These are phyloP conservation scores for Nothocercus julius DNA, from an alignment of 2,113 vertebrate species.

Conservation along the genomic window DNA sequence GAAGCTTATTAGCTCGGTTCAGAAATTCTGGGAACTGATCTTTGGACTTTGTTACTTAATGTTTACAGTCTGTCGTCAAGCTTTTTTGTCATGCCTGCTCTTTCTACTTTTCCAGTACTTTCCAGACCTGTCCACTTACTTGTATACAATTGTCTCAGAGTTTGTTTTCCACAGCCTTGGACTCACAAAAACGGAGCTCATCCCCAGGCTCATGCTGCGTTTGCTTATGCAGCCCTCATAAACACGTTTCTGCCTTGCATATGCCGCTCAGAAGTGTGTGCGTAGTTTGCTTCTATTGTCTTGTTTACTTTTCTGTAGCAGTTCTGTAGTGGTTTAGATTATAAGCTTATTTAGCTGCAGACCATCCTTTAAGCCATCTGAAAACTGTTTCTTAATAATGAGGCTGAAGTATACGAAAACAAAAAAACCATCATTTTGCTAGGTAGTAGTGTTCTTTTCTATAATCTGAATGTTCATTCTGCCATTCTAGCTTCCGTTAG, in stretches of 20 bases:
- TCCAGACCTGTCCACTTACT: neutral
- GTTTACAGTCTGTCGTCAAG: neutral
- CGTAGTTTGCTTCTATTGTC: neutral
- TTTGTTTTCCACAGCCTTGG: neutral
- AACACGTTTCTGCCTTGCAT: neutral
- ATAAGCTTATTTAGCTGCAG: neutral
- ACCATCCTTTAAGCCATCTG: neutral
- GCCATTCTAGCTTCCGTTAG: slow-evolving; percentile 37
- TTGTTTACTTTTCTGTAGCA: neutral
- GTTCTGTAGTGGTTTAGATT: neutral
- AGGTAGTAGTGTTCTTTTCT: neutral
- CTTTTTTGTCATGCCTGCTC: neutral
- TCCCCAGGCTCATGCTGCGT: neutral
- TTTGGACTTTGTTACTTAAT: neutral
- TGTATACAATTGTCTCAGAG: neutral
- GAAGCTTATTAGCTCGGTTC: neutral
- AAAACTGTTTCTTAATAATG: neutral
- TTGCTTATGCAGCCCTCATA: neutral
- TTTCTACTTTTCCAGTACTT: neutral
- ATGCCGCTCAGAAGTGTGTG: neutral
- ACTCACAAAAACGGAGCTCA: neutral
- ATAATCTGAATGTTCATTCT: neutral
- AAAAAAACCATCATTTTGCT: slow-evolving; percentile 18
- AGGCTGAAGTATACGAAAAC: neutral
- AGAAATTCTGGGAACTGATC: neutral